Base-by-base conservation (phyloP, 2,113 vertebrate species). In the Malurus alboscapulatus region DNA sequence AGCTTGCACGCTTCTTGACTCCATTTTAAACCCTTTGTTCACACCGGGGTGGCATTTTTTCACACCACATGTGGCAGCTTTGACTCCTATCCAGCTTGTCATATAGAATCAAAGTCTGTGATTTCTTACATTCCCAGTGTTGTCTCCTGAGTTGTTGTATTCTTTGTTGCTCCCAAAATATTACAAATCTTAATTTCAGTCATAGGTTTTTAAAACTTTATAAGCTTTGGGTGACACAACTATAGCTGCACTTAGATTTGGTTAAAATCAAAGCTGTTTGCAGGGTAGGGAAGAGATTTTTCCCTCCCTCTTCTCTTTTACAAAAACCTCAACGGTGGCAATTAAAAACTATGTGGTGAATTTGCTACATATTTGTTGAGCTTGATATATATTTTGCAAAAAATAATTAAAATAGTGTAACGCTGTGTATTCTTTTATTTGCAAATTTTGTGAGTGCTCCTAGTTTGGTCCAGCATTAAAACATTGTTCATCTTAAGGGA, bases 1-100 rank as follows among this genome's bases (percentile, higher is more conserved):
- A 98, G 98, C 97, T 97, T 97, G 95, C 97, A 97, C 26, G 98
- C 97, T 98, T 97, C 97, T 98, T 98, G 98, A 98, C 98, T 98
- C 97, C 97, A 98, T 98, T 98, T 98, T 98, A 98, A 98, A 98
- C 96, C 97, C 97, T 98, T 98, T 98, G 98, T 98, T 98, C 98
- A 96, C 97, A 97, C 97, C 96, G 68, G 98, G 98, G 98, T 98
- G 98, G 98, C 98, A 98, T 98, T 98, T 98, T 98, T 98, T 98
- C 97, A 97, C 98, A 97, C 98, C 78, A 93, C 97, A 98, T 98
- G 98, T 98, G 98, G 98, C 96, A 97, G 97, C 97, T 98, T 98
- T 98, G 97, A 97, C 98, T 98, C 97, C 96, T 94, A 97, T 98
- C 97, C 97, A 98, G 97, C 97, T 97, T 98, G 98, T 98, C 96